Evolutionary conservation across 2,888 invertebrate species (phyloP).

Genomic region (Conistra vaccinii): DNA sequence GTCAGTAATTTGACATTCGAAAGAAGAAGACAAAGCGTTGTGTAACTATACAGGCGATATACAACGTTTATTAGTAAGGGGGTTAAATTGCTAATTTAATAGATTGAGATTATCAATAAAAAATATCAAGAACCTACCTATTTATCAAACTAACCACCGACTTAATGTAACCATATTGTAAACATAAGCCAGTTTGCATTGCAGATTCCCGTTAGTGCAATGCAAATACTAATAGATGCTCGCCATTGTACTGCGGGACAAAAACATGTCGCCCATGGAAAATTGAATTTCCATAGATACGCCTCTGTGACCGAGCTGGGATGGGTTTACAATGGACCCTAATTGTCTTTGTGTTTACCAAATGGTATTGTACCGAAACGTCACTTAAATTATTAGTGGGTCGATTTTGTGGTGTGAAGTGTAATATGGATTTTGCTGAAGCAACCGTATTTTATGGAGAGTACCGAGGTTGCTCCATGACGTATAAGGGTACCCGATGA

Average conservation of each 20-base stretch:
- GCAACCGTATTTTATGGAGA: background rate
- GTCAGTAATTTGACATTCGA: too few relatives aligned
- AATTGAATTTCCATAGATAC: constrained; percentile 87
- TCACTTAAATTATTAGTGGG: constrained; percentile 52
- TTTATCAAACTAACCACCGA: background rate
- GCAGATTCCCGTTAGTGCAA: constrained; percentile 85
- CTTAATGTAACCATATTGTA: constrained; percentile 46
- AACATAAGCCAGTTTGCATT: constrained; percentile 86
- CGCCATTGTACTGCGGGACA: constrained; percentile 77
- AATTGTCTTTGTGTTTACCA: constrained; percentile 66
- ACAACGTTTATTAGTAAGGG: too few relatives aligned
- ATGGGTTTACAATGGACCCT: constrained; percentile 64
- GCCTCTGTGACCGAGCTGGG: constrained; percentile 53
- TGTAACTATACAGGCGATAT: too few relatives aligned
- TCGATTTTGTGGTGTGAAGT: constrained; percentile 30
- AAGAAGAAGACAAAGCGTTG: too few relatives aligned
- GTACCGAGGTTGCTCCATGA: background rate
- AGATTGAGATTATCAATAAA: background rate
- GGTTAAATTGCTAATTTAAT: too few relatives aligned
- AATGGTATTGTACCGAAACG: constrained; percentile 51
- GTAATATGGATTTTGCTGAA: constrained; percentile 11
- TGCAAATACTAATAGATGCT: constrained; percentile 83
- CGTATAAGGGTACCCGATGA: background rate
- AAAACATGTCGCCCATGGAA: constrained; percentile 80
- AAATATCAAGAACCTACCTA: background rate